Conservation (phyloP, 1,140 invertebrate genomes). For the Drosophila nasuta region DNA sequence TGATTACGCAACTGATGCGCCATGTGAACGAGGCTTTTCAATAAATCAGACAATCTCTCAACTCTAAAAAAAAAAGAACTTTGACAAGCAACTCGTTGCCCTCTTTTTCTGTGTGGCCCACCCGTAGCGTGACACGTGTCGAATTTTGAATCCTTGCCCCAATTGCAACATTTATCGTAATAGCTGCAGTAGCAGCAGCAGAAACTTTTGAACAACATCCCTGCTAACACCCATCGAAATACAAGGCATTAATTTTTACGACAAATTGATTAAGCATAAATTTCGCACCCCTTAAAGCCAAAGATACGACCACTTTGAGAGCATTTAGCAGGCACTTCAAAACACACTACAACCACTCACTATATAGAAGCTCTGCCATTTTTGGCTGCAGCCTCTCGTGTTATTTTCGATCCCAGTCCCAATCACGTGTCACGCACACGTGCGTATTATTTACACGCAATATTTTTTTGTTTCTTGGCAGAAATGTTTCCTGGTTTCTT, state of each 20-base stretch:
- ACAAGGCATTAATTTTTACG: conserved; percentile 80
- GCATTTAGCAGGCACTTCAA: conserved; percentile 84
- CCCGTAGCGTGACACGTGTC: conserved; percentile 63
- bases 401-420: conserved; percentile 31
- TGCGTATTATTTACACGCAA: conserved; percentile 84
- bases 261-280: conserved; percentile 84
- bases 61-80: conserved; percentile 45
- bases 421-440: conserved; percentile 82
- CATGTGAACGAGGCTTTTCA: conserved; percentile 35
- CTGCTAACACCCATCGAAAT: conserved; percentile 53
- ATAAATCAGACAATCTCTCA: conserved; percentile 47
- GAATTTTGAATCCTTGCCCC: conserved; percentile 41
- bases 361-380: background rate
- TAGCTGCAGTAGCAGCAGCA: conserved; percentile 9
- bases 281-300: conserved; percentile 64
- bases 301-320: conserved; percentile 74
- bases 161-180: conserved; percentile 65
- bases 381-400: conserved; percentile 2
- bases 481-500: background rate
- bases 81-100: conserved; percentile 1
- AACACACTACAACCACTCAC: conserved; percentile 40
- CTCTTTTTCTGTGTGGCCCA: conserved; percentile 15
- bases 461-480: conserved; percentile 45
- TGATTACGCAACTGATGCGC: conserved; percentile 68
- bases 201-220: conserved; percentile 17